A percentile compares a stretch with the other conserved stretches of the same genome.
Conservation (phyloP, 1,140 invertebrate genomes). For the Pristionchus pacificus region DNA sequence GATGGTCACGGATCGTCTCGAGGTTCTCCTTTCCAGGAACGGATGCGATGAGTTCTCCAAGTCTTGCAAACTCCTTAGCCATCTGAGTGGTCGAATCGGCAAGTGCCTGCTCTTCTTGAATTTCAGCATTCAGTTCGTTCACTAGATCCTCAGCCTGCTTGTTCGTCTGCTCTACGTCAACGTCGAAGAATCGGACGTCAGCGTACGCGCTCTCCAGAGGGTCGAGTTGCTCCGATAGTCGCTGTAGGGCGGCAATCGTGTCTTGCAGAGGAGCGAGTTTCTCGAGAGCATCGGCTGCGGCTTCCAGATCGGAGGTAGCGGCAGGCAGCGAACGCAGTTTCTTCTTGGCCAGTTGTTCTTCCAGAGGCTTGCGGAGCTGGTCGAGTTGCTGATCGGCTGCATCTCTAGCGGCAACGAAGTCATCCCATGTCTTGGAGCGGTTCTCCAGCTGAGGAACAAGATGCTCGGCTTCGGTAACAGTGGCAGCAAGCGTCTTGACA, state of each 20-base stretch:
- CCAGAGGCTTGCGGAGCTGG: conserved; percentile 32
- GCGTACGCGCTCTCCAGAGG: conserved; percentile 46
- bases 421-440: conserved; percentile 28
- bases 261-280: conserved; percentile 1
- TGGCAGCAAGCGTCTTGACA: conserved; percentile 12
- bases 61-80: conserved; percentile 17
- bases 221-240: conserved; percentile 44
- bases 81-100: conserved; percentile 21
- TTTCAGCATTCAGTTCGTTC: conserved; percentile 24
- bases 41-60: conserved; percentile 7
- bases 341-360: conserved; percentile 29
- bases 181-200: conserved; percentile 41
- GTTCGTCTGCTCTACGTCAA: conserved; percentile 21
- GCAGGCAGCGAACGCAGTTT: conserved; percentile 24
- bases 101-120: conserved; percentile 31
- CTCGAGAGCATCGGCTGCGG: conserved; percentile 21
- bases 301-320: conserved; percentile 31
- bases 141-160: conserved; percentile 29
- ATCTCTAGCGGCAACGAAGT: conserved; percentile 41
- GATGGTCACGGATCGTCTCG: conserved; percentile 12
- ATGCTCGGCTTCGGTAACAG: conserved; percentile 23
- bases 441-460: conserved; percentile 31
- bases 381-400: conserved; percentile 32
- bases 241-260: conserved; percentile 36
- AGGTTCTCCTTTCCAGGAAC: conserved; percentile 11